A percentile compares a stretch with the other conserved stretches of the same genome.
phyloP scores from a whole-genome alignment of 2,113 vertebrate species.

The Trogon melanurus region DNA sequence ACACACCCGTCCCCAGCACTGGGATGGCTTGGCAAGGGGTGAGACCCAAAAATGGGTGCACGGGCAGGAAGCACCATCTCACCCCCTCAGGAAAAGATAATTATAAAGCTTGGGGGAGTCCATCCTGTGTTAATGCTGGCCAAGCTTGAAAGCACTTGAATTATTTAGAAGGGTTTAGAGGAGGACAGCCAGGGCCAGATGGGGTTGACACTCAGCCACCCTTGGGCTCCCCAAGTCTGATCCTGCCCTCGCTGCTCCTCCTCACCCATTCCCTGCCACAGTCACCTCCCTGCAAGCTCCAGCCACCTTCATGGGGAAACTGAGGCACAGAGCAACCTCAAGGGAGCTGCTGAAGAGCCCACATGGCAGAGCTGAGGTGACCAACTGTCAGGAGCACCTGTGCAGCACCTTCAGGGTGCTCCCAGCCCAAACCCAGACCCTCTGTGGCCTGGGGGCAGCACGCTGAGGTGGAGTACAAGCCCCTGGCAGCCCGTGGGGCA shows the following conservation, averaged over 20 bases:
- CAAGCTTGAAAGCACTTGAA: background rate
- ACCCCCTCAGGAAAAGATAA: background rate
- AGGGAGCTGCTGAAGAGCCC: rapidly evolving
- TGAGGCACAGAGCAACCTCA: background rate
- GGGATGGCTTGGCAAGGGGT: rapidly evolving
- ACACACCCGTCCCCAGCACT: background rate
- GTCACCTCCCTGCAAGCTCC: rapidly evolving
- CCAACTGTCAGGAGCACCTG: background rate
- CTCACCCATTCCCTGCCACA: background rate
- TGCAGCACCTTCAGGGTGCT: background rate
- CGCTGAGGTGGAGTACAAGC: background rate
- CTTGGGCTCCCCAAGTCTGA: background rate
- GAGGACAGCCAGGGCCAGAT: rapidly evolving
- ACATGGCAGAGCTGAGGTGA: background rate
- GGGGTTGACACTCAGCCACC: rapidly evolving
- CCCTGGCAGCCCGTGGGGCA: rapidly evolving
- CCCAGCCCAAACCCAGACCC: background rate
- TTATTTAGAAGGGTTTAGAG: background rate
- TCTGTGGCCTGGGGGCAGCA: background rate
- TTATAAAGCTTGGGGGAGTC: background rate
- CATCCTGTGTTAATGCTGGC: background rate
- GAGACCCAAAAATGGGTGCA: background rate
- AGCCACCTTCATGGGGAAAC: background rate
- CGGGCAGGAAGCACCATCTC: background rate
- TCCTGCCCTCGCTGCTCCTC: background rate